Evolutionary conservation across 1,140 invertebrate genomes (phyloP), one percentile per base, ranked within the genome.

Genomic region (Tyrophagus putrescentiae): DNA sequence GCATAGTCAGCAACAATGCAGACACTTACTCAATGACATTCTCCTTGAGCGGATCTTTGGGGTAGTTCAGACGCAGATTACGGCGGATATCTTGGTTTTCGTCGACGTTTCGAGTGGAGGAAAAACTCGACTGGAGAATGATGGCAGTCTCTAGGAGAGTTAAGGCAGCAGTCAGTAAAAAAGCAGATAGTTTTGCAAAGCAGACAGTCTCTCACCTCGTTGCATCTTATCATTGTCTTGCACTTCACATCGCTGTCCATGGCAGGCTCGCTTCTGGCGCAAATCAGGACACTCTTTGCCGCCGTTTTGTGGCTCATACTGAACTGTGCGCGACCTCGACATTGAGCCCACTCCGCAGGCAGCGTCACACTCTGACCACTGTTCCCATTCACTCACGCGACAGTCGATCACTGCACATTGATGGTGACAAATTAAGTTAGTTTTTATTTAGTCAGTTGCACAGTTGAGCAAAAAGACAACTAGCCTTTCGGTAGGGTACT

Each of bases 331-430:
- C 5, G 73, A 76, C 36, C 85, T 73, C 27, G 77, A 78, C 82
- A 84, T 85, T 64, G 78, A 80, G 9, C 84, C 84, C 3, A 80
- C 76, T 33, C 84, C 85, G 67, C 85, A 87, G 56, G 77, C 77
- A 1, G 79, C 79, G 69, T 84, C 81, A 68, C 85, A 87, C 0
- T 77, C 73, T 6, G 81, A 80, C 85, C 85, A 87, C 1, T 77
- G 71, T 4, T 79, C 80, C 84, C 84, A 87, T 16, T 78, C 76
- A 28, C 81, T 81, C 33, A 86, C 82, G 65, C 78, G 75, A 70
- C 85, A 87, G 70, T 87, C 85, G 52, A 82, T 73, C 56, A 86
- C 85, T 87, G 68, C 5, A 77, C 77, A 64, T 67, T 62, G 36
- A 39, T 39, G 36, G 21, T 13, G 21, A 39, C 36, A 39, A 39